Evolutionary conservation across 2,888 invertebrate genomes (phyloP).

Genomic region (Perizoma affinitatum): DNA sequence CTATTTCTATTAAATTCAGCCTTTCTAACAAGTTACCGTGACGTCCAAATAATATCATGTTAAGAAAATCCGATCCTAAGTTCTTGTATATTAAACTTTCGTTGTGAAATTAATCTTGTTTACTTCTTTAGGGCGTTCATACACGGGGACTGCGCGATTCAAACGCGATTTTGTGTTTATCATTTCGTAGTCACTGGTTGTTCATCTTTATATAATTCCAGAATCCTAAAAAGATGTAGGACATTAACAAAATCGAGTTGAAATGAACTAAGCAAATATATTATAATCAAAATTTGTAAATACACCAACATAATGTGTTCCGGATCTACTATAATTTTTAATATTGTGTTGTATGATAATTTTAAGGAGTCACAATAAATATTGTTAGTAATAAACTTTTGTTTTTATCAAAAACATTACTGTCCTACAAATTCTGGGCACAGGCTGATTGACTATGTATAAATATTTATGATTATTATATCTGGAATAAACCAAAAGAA

Average conservation of each 20-base stretch:
- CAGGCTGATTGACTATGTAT: too few relatives aligned
- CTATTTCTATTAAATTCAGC: slow-evolving; percentile 22
- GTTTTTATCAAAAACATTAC: slow-evolving; percentile 18
- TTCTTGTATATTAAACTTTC: too few relatives aligned
- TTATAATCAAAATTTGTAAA: slow-evolving; percentile 38
- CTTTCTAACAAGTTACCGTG: slow-evolving; percentile 32
- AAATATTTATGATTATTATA: too few relatives aligned
- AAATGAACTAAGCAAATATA: slow-evolving; percentile 9
- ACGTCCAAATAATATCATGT: slow-evolving; percentile 29
- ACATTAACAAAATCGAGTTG: background rate
- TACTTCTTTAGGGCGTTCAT: too few relatives aligned
- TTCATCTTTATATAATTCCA: slow-evolving; percentile 4
- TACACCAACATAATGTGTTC: slow-evolving; percentile 35
- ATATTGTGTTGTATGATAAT: slow-evolving; percentile 65
- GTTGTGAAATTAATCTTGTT: too few relatives aligned
- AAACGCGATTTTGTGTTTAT: slow-evolving; percentile 65
- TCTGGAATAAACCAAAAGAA: too few relatives aligned
- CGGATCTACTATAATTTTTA: slow-evolving; percentile 41
- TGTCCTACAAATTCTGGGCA: too few relatives aligned
- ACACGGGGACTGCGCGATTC: too few relatives aligned
- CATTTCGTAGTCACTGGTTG: slow-evolving; percentile 44
- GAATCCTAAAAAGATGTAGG: background rate
- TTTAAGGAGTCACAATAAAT: slow-evolving; percentile 71
- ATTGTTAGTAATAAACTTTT: slow-evolving; percentile 61
- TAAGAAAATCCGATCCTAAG: too few relatives aligned